phyloP scores from a whole-genome alignment of 2,888 invertebrate species.

The Yponomeuta malinellus region DNA sequence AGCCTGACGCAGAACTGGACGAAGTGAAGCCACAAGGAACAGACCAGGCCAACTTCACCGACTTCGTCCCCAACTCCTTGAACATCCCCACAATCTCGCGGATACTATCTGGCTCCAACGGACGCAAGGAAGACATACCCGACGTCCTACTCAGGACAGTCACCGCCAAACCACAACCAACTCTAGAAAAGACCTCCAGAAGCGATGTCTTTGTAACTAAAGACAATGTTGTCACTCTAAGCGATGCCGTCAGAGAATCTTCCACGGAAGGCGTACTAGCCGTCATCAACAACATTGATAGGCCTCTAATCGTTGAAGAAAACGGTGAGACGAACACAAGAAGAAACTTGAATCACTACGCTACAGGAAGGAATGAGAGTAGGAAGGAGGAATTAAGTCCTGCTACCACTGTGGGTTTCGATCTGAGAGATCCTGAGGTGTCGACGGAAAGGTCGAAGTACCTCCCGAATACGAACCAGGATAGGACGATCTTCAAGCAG shows the following conservation, averaged over 20 bases:
- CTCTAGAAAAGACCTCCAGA: conserved; percentile 60
- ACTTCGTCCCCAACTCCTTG: conserved; percentile 80
- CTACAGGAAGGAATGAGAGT: conserved; percentile 59
- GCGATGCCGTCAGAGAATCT: conserved; percentile 47
- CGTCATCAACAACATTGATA: conserved; percentile 67
- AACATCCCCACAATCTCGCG: conserved; percentile 89
- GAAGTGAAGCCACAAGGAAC: conserved; percentile 52
- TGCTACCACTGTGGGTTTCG: conserved; percentile 66
- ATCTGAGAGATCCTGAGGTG: conserved; percentile 65
- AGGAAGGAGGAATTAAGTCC: conserved; percentile 57
- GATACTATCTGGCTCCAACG: conserved; percentile 90
- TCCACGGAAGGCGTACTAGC: conserved; percentile 70
- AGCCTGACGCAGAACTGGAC: conserved; percentile 63
- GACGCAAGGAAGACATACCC: conserved; percentile 87
- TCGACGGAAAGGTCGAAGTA: conserved; percentile 75
- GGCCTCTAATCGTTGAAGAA: conserved; percentile 64
- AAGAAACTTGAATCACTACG: conserved; percentile 62
- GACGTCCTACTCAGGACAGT: conserved; percentile 83
- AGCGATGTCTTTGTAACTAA: conserved; percentile 62
- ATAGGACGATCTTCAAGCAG: conserved; percentile 62
- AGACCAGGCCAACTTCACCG: conserved; percentile 73
- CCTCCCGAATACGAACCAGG: conserved; percentile 73
- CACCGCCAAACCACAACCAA: conserved; percentile 74
- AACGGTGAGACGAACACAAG: conserved; percentile 71
- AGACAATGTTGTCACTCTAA: conserved; percentile 63